phyloP scores from a whole-genome alignment of 64 coral and sea anemone species.

The Catalaphyllia jardinei region DNA sequence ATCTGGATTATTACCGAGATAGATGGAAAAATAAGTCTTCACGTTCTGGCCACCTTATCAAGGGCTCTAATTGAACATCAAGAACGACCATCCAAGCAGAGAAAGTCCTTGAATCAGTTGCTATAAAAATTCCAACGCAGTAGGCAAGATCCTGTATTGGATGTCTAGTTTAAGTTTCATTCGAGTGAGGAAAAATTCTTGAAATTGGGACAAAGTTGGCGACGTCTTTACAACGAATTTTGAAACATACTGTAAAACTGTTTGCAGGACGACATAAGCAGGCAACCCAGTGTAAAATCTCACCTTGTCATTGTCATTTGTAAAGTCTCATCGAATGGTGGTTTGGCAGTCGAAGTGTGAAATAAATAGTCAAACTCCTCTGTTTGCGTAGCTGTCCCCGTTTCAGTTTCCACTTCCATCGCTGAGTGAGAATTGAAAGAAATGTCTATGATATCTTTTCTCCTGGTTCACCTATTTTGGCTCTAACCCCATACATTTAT shows the following conservation, averaged over 20 bases:
- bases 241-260: constrained; percentile 46
- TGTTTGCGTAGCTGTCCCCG: constrained; percentile 62
- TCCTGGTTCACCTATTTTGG: constrained; percentile 45
- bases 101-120: too few relatives aligned
- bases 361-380: constrained; percentile 69
- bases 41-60: too few relatives aligned
- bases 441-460: constrained; percentile 36
- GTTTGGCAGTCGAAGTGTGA: constrained; percentile 24
- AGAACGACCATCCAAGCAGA: too few relatives aligned
- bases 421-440: constrained; percentile 16
- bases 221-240: constrained; percentile 26
- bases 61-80: too few relatives aligned
- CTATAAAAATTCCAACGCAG: too few relatives aligned
- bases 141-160: neutral
- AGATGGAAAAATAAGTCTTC: too few relatives aligned
- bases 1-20: too few relatives aligned
- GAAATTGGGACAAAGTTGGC: constrained; percentile 35
- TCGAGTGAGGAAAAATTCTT: constrained; percentile 61
- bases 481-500: too few relatives aligned
- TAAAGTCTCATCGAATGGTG: constrained; percentile 54
- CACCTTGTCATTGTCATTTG: constrained; percentile 55
- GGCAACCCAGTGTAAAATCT: constrained; percentile 61
- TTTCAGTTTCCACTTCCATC: constrained; percentile 43
- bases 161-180: constrained; percentile 41
- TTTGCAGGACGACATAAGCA: constrained; percentile 49